These are phyloP conservation scores for Penaeus indicus DNA, from an alignment of 1,140 invertebrate species.

Conservation along the genomic window DNA sequence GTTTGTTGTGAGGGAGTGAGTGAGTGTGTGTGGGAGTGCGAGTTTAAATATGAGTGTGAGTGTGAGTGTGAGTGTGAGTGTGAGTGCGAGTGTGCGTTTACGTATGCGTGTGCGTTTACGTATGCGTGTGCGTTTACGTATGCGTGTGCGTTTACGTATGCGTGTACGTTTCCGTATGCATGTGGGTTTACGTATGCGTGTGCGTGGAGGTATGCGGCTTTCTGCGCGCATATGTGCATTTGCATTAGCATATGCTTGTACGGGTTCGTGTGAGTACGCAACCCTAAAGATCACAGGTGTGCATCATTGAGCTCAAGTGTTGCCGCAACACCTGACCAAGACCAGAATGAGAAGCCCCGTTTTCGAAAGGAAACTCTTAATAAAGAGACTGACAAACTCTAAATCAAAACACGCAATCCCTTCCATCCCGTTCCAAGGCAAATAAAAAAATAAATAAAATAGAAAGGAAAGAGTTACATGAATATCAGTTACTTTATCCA, in stretches of 20 bases:
- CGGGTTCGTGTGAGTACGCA: conserved; percentile 32
- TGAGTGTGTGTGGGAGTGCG: background rate
- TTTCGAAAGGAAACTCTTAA: too few relatives aligned
- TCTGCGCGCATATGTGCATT: conserved; percentile 72
- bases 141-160: conserved; percentile 24
- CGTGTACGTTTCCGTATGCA: background rate
- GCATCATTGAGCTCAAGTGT: too few relatives aligned
- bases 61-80: conserved; percentile 24
- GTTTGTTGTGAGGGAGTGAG: too few relatives aligned
- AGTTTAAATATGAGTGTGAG: background rate
- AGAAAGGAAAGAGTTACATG: too few relatives aligned
- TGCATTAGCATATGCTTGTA: conserved; percentile 35
- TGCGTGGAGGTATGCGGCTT: background rate
- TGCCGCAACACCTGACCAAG: too few relatives aligned
- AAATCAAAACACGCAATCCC: too few relatives aligned
- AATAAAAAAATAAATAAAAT: too few relatives aligned
- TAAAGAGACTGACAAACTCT: too few relatives aligned
- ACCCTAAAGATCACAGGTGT: background rate
- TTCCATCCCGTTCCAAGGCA: too few relatives aligned
- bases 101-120: background rate
- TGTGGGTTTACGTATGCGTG: background rate
- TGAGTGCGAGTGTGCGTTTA: background rate
- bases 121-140: background rate
- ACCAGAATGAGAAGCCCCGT: too few relatives aligned
- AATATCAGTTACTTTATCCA: too few relatives aligned